Percentiles rank a stretch among this genome's conserved stretches.
phyloP scores from a whole-genome alignment of 2,797 vertebrate genomes.

The Rhodeus uyekii region DNA sequence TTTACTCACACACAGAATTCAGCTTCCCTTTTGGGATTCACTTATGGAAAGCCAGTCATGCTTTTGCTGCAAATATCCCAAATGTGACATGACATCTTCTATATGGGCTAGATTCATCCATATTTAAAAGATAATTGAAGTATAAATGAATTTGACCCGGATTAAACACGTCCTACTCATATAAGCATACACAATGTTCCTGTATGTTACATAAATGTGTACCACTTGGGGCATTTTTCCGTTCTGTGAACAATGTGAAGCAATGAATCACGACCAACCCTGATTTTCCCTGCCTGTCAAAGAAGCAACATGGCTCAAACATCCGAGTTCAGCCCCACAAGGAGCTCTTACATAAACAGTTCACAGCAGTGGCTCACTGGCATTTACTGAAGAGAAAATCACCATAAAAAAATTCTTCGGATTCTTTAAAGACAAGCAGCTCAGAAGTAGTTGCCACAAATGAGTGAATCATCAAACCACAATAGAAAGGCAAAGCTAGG shows the following conservation, averaged over 20 bases:
- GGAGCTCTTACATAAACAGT: slow-evolving; percentile 65
- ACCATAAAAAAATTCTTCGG: not conserved
- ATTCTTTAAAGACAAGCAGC: not conserved
- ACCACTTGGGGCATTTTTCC: slow-evolving; percentile 8
- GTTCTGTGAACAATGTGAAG: slow-evolving; percentile 10
- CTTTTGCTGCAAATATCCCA: not conserved
- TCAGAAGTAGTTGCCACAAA: not conserved
- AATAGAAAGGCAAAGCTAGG: slow-evolving; percentile 5
- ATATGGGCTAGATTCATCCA: not conserved
- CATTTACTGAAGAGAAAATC: slow-evolving; percentile 49
- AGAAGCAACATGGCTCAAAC: slow-evolving; percentile 23
- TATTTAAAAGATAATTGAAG: not conserved
- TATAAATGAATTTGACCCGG: not conserved
- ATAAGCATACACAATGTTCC: not conserved
- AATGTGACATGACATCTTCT: not conserved
- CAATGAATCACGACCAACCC: slow-evolving; percentile 21
- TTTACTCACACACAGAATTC: slow-evolving; percentile 19
- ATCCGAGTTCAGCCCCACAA: slow-evolving; percentile 31
- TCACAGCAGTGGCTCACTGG: slow-evolving; percentile 35
- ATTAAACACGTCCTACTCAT: not conserved
- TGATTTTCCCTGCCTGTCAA: slow-evolving; percentile 14
- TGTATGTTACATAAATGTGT: slow-evolving; percentile 33
- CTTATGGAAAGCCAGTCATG: slow-evolving; percentile 10
- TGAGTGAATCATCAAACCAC: not conserved
- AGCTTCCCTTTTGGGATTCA: slow-evolving; percentile 1